Evolutionary conservation across 2,113 vertebrate species (phyloP).

Genomic region (Triplophysa siluroides): DNA sequence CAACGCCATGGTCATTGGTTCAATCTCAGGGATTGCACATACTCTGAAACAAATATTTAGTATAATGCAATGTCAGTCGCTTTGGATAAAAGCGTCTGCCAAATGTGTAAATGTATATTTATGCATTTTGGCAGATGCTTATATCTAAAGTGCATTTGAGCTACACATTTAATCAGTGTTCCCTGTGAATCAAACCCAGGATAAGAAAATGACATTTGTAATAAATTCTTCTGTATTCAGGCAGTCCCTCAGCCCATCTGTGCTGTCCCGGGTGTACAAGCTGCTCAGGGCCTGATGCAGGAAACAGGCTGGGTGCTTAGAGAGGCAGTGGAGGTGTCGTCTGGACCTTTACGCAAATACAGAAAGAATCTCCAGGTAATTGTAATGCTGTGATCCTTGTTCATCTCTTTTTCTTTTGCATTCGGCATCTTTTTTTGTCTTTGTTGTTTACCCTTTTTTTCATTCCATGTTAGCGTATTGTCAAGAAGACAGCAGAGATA

Average conservation of each 20-base stretch:
- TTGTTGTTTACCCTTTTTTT: not conserved
- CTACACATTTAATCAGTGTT: too few species aligned
- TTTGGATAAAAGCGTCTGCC: too few species aligned
- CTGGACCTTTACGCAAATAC: conserved; percentile 55
- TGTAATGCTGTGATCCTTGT: not conserved
- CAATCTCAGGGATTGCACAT: too few species aligned
- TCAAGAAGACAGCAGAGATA: conserved; percentile 60
- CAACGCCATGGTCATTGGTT: too few species aligned
- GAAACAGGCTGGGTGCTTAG: conserved; percentile 47
- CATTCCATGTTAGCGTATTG: conserved; percentile 48
- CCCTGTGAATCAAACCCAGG: too few species aligned
- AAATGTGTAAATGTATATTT: not conserved
- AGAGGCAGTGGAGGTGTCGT: conserved; percentile 57
- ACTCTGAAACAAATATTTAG: too few species aligned
- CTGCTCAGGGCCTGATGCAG: conserved; percentile 54
- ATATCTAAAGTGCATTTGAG: too few species aligned
- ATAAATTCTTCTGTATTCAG: conserved; percentile 41
- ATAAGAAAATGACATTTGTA: too few species aligned
- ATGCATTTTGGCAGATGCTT: not conserved
- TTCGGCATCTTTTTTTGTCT: not conserved
- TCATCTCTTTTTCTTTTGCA: not conserved
- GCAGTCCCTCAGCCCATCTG: conserved; percentile 41
- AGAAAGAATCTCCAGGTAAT: conserved; percentile 68
- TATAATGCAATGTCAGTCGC: too few species aligned
- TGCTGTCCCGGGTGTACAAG: conserved; percentile 38